Evolutionary conservation across 2,113 vertebrate species (phyloP), one percentile per base, ranked within the genome.

Genomic region (Pao palembangensis): DNA sequence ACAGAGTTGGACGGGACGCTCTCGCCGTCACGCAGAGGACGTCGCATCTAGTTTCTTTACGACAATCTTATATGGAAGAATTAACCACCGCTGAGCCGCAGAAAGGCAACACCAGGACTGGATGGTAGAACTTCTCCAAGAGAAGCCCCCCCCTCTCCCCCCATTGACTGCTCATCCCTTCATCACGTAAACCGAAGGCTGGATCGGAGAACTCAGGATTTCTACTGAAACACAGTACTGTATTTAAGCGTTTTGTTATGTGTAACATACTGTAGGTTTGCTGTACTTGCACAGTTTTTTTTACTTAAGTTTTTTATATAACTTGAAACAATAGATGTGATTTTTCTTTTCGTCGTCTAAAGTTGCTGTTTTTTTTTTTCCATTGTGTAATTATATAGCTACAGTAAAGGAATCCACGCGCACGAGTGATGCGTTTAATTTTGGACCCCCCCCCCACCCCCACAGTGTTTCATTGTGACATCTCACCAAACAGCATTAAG

Each of bases 251-350:
- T 74, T 78, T 94, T 93, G 91, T 83, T 88, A 91, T 85, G 91
- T 94, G 94, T 93, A 93, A 92, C 93, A 94, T 98, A 91, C 87
- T 92, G 89, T 92, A 93, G 91, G 92, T 96, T 95, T 98, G 94
- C 96, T 93, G 92, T 94, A 94, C 92, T 98, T 98, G 95, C 96
- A 98, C 96, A 98, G 92, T 94, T 93, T 93, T 93, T 71, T 82
- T 86, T 69, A 74, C 55, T 86, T 88, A 18, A 6, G 20, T 53
- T 84, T 96, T 94, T 92, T 38, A 38, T 94, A 92, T 88, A 86
- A 90, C 86, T 89, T 90, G 88, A 90, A 78, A 88, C 77, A 83
- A 61, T 88, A 87, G 83, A 86, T 87, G 84, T 87, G 81, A 75
- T 76, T 82, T 81, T 17, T 64, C 80, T 76, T 72, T 82, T 77